A percentile compares a stretch with the other conserved stretches of the same genome.
These are phyloP conservation scores for Leptobrachium leishanense DNA, from an alignment of 2,113 vertebrate species.

Conservation along the genomic window DNA sequence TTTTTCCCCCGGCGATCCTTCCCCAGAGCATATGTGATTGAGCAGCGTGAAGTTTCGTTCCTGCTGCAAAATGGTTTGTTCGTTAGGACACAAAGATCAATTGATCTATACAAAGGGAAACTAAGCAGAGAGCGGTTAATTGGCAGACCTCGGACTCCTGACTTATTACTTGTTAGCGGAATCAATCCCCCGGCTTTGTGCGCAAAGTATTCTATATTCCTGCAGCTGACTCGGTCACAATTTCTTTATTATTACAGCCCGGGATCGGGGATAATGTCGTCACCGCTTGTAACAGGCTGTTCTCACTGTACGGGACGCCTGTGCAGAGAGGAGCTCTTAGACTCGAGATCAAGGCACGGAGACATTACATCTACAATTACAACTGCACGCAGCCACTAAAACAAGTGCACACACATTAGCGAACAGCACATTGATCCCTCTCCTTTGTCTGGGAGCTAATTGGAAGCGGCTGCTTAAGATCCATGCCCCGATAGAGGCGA, in stretches of 20 bases:
- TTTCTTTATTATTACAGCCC: neutral
- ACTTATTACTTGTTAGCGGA: neutral
- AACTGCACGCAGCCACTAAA: neutral
- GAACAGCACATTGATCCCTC: neutral
- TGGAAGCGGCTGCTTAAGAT: neutral
- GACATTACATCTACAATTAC: too few species aligned
- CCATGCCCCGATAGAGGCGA: too few species aligned
- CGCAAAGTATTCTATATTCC: neutral
- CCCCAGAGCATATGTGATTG: neutral
- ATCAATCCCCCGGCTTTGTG: conserved; percentile 8
- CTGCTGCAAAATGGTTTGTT: conserved; percentile 8
- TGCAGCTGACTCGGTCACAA: neutral
- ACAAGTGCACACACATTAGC: neutral
- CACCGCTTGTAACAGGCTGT: neutral
- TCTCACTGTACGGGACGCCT: too few species aligned
- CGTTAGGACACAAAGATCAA: conserved; percentile 24
- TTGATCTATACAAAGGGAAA: neutral
- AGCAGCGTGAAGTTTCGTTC: neutral
- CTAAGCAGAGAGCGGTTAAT: neutral
- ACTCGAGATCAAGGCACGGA: too few species aligned
- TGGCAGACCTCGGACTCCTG: neutral
- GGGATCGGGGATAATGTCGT: neutral
- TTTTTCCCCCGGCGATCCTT: neutral
- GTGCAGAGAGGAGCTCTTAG: too few species aligned
- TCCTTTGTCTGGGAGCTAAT: neutral